Conservation (phyloP, 2,888 invertebrate species). For the Pegoplata infirma region DNA sequence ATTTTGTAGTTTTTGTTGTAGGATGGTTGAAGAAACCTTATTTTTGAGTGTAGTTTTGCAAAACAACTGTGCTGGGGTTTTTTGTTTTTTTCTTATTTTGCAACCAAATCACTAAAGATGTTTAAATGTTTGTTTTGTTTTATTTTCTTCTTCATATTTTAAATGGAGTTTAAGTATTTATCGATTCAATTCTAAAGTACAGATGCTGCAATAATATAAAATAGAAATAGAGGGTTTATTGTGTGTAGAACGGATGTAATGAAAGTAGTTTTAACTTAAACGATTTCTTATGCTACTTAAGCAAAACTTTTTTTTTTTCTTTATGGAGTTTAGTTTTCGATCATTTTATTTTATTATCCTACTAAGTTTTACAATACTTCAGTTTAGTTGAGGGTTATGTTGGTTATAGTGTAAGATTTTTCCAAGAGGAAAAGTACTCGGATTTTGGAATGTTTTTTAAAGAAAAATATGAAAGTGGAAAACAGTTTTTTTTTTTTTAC, state of each 20-base stretch:
- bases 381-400: too few relatives aligned
- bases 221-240: background rate
- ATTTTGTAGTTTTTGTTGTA: conserved; percentile 18
- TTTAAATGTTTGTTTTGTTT: conserved; percentile 18
- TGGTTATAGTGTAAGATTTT: too few relatives aligned
- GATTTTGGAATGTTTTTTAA: too few relatives aligned
- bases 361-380: too few relatives aligned
- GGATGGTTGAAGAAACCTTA: background rate
- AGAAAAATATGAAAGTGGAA: too few relatives aligned
- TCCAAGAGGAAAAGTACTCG: too few relatives aligned
- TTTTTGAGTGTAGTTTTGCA: background rate
- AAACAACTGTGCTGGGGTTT: background rate
- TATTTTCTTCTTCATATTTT: background rate
- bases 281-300: conserved; percentile 5
- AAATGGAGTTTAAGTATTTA: conserved; percentile 51
- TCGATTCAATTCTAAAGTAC: conserved; percentile 30
- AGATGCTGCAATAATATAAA: background rate
- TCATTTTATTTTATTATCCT: background rate
- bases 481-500: too few relatives aligned
- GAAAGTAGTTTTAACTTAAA: conserved; percentile 34
- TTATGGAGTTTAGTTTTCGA: background rate
- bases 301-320: background rate
- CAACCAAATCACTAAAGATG: conserved; percentile 3
- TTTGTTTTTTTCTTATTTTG: too few relatives aligned
- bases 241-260: background rate